Conservation (phyloP, 1,140 invertebrate genomes). For the Amyelois transitella region DNA sequence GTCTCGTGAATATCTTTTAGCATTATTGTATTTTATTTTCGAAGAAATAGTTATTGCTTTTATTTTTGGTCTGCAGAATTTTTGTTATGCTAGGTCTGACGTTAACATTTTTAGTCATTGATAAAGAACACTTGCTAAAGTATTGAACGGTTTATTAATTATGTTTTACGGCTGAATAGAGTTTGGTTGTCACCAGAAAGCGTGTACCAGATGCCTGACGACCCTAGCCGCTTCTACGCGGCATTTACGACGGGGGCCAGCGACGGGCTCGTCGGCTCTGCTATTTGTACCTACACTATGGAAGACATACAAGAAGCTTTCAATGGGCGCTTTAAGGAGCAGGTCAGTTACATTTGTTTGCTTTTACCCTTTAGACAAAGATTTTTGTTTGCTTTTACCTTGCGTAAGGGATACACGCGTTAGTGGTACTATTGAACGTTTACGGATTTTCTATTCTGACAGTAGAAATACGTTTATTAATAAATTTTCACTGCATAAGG, state of each 20-base stretch:
- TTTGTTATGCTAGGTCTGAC: conserved; percentile 5
- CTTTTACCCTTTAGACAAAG: conserved; percentile 1
- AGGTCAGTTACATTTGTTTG: conserved; percentile 27
- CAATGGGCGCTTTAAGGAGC: conserved; percentile 93
- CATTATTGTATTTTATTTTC: neutral
- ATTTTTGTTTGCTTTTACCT: no score
- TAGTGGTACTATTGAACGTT: no score
- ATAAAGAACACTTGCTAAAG: no score
- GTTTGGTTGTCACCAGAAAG: conserved; percentile 77
- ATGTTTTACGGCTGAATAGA: neutral
- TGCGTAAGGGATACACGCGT: no score
- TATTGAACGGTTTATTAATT: no score
- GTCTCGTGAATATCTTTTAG: neutral
- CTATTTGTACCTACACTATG: conserved; percentile 90
- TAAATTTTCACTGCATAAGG: no score
- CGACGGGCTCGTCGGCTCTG: conserved; percentile 90
- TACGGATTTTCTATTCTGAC: no score
- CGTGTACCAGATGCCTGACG: conserved; percentile 87
- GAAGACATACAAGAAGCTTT: conserved; percentile 90
- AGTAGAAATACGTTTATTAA: no score
- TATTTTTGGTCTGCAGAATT: neutral
- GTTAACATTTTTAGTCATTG: no score
- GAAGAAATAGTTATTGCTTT: neutral
- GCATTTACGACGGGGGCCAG: conserved; percentile 91
- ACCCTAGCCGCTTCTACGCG: conserved; percentile 89